A percentile compares a stretch with the other conserved stretches of the same genome.
Evolutionary conservation across 2,113 vertebrate species (phyloP).

Genomic region (Microcebus ravelobensis): DNA sequence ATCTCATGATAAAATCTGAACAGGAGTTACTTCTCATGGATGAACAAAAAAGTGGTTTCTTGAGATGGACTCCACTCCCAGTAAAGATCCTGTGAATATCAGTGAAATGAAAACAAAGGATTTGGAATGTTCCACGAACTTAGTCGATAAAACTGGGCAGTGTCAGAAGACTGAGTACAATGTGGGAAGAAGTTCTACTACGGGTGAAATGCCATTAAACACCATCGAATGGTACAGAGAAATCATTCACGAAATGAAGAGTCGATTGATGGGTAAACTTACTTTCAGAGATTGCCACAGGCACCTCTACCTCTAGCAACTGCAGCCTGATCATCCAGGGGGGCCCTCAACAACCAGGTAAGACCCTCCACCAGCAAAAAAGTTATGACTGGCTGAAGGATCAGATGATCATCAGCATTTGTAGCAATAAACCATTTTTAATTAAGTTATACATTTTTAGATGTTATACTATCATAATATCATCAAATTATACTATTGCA

Average conservation of each 20-base stretch:
- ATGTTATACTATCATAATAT: no score
- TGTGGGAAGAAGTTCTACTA: neutral
- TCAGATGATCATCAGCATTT: neutral
- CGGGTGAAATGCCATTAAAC: neutral
- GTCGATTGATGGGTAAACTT: neutral
- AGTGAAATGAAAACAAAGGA: neutral
- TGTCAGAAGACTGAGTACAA: neutral
- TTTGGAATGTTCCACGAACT: neutral
- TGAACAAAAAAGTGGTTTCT: neutral
- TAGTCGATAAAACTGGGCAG: neutral
- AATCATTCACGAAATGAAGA: neutral
- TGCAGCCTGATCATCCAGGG: neutral
- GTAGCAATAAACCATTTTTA: neutral
- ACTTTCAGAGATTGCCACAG: neutral
- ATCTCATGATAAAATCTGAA: neutral
- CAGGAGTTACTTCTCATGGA: neutral
- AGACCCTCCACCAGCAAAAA: neutral
- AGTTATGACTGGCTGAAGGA: neutral
- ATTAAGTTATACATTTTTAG: neutral
- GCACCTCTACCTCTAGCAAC: neutral
- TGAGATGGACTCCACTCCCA: neutral
- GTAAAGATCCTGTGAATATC: neutral
- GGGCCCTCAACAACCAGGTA: neutral
- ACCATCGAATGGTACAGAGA: neutral
- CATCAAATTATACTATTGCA: neutral